Evolutionary conservation across 2,797 vertebrate genomes (phyloP).

Genomic region (Pipistrellus kuhlii): DNA sequence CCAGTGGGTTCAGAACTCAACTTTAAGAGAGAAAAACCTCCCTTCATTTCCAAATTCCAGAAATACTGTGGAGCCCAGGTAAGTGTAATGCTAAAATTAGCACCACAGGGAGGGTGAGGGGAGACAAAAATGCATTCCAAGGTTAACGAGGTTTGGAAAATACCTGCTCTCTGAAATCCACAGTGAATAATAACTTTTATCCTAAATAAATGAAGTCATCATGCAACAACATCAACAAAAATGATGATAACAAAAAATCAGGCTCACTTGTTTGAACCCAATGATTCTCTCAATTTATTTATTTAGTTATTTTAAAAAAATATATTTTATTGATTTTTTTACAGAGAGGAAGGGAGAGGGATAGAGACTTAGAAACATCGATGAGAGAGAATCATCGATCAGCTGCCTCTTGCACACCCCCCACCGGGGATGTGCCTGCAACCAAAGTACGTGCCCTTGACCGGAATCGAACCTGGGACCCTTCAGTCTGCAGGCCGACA

Average conservation of each 20-base stretch:
- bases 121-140: neutral
- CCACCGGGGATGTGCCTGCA: too few relatives aligned
- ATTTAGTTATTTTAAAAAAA: too few relatives aligned
- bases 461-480: too few relatives aligned
- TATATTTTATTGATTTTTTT: too few relatives aligned
- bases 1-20: constrained; percentile 42
- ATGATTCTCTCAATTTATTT: neutral
- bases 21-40: constrained; percentile 64
- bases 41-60: constrained; percentile 42
- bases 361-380: too few relatives aligned
- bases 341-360: too few relatives aligned
- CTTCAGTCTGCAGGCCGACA: too few relatives aligned
- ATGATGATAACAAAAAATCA: neutral
- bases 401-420: too few relatives aligned
- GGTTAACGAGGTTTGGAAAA: constrained; percentile 38
- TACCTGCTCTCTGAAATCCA: neutral
- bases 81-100: neutral
- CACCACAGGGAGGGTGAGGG: neutral
- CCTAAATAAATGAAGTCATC: neutral
- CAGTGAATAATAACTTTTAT: neutral
- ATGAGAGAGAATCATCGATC: too few relatives aligned
- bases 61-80: constrained; percentile 34
- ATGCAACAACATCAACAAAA: neutral
- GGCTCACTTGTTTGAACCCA: neutral
- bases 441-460: too few relatives aligned